A percentile compares a stretch with the other conserved stretches of the same genome.
Evolutionary conservation across 2,797 vertebrate species (phyloP).

Genomic region (Poeciliopsis infans): DNA sequence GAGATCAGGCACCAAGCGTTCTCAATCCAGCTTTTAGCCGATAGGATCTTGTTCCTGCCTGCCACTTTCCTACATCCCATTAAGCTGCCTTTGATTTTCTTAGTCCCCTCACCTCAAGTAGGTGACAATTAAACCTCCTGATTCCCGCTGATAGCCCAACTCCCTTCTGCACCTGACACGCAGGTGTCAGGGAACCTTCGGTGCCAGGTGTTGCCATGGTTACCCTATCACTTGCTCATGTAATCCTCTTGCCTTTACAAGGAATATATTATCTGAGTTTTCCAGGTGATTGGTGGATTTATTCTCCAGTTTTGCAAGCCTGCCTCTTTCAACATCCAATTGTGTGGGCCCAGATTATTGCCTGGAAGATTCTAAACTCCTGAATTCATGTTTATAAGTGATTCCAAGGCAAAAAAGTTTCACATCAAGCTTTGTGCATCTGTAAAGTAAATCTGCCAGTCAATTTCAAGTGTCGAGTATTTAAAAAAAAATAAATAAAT

Average conservation of each 20-base stretch:
- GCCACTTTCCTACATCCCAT: constrained; percentile 19
- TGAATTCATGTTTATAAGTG: constrained; percentile 2
- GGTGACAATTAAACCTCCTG: constrained; percentile 42
- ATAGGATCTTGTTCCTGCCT: constrained; percentile 39
- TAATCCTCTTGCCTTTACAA: constrained; percentile 7
- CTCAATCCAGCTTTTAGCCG: constrained; percentile 33
- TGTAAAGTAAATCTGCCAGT: constrained; percentile 2
- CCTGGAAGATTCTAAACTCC: neutral
- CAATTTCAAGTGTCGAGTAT: neutral
- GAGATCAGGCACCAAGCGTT: constrained; percentile 29
- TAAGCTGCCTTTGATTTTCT: constrained; percentile 41
- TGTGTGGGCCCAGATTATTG: neutral
- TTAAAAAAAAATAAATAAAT: neutral
- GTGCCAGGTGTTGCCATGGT: constrained; percentile 30
- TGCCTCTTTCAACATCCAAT: constrained; percentile 8
- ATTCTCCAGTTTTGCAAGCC: constrained; percentile 17
- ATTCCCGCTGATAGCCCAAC: constrained; percentile 27
- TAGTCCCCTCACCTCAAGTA: constrained; percentile 30
- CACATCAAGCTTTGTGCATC: neutral
- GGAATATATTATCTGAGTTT: constrained; percentile 14
- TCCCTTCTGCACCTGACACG: constrained; percentile 17
- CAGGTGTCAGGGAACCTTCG: constrained; percentile 13
- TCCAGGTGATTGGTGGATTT: constrained; percentile 18
- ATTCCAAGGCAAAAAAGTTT: neutral
- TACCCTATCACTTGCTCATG: constrained; percentile 8